Percentiles rank a stretch among this genome's conserved stretches.
Evolutionary conservation across 2,113 vertebrate species (phyloP).

Genomic region (Tenrec ecaudatus): DNA sequence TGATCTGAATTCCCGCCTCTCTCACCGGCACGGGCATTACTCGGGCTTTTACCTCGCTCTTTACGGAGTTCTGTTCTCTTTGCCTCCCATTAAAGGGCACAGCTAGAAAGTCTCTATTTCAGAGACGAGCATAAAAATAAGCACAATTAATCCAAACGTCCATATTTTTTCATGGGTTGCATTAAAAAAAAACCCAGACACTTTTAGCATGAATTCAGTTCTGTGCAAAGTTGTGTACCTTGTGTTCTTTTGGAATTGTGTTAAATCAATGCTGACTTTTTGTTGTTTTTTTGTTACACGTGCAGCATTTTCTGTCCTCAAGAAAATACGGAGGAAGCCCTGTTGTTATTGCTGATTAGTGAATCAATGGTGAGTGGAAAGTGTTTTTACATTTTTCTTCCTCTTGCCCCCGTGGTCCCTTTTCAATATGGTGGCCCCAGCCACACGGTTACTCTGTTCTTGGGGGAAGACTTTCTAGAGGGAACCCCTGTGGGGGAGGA

Average conservation of each 20-base stretch:
- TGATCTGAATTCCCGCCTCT: slow-evolving; percentile 53
- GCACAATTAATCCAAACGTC: slow-evolving; percentile 34
- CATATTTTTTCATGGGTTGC: slow-evolving; percentile 19
- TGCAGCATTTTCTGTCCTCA: slow-evolving; percentile 98
- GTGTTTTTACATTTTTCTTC: not conserved
- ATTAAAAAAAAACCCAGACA: not conserved
- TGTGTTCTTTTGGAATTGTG: slow-evolving; percentile 56
- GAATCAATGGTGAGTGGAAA: slow-evolving; percentile 96
- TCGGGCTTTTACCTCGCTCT: slow-evolving; percentile 34
- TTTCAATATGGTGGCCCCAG: not conserved
- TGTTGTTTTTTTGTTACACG: slow-evolving; percentile 50
- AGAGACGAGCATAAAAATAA: slow-evolving; percentile 17
- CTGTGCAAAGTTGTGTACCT: slow-evolving; percentile 33
- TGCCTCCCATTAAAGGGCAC: slow-evolving; percentile 14
- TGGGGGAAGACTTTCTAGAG: slow-evolving; percentile 8
- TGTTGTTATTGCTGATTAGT: slow-evolving; percentile 97
- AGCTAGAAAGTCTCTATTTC: slow-evolving; percentile 44
- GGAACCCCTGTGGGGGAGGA: not conserved
- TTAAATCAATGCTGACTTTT: slow-evolving; percentile 78
- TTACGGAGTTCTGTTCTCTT: slow-evolving; percentile 1
- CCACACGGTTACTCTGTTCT: not conserved
- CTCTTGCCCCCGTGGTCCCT: not conserved
- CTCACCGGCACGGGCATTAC: not conserved
- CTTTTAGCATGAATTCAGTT: slow-evolving; percentile 38
- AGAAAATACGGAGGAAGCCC: slow-evolving; percentile 99